Evolutionary conservation across 1,140 invertebrate species (phyloP), one percentile per base, ranked within the genome.

Genomic region (Bombus impatiens): DNA sequence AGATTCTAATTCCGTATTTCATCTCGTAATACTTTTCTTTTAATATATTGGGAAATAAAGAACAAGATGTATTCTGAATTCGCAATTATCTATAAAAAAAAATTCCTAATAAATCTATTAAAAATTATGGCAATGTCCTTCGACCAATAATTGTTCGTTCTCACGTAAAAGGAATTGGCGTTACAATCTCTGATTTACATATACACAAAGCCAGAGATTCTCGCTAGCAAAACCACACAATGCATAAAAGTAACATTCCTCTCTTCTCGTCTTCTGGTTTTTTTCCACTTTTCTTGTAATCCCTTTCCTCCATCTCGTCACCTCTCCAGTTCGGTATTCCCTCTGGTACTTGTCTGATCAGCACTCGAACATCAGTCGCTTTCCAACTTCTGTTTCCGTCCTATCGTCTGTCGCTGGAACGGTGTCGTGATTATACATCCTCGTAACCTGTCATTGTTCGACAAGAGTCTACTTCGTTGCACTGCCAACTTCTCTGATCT

Each of bases 351-450:
- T 53, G 78, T 15, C 44, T 32, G 67, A 71, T 80, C 78, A 32
- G 35, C 62, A 32, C 32, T 68, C 28, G 40, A 47, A n/a, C 71
- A 74, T 74, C 71, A n/a, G n/a, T 74, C 32, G 59, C n/a, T 12
- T 65, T 65, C 18, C 77, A 62, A 25, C 35, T 67, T 37, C 32
- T 80, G 3, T 80, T 70, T 80, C 44, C 44, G 35, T 37, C 32
- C 12, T 70, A n/a, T n/a, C 35, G 35, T 68, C 35, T 35, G 15
- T 35, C 67, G 67, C 10, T 37, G 53, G 13, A 32, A 42, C 37
- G 28, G 68, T 53, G 47, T 59, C 47, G 68, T 42, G 80, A 82
- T 82, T 82, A 82, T 74, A 59, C 70, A 68, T 32, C 67, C 67
- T 25, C 32, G 32, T 35, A 35, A 68, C 67, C 32, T 68, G 35